Percentiles rank a stretch among this genome's conserved stretches.
Conservation (phyloP, 64 coral and sea anemone genomes). For the Anthopleura sola region DNA sequence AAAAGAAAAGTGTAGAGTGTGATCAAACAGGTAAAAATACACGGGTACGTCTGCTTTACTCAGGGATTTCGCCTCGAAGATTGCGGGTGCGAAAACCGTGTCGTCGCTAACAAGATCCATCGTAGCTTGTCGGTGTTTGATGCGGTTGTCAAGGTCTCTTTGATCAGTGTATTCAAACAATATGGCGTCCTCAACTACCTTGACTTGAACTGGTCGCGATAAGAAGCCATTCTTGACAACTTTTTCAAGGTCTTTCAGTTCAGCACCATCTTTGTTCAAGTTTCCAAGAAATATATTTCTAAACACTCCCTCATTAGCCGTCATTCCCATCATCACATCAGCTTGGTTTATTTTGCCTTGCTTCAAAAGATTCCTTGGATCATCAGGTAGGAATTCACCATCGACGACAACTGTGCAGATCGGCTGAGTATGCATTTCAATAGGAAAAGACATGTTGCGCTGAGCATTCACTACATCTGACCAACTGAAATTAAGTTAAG, state of each 20-base stretch:
- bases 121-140: neutral
- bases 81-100: too few species aligned
- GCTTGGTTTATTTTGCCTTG: slow-evolving; percentile 8
- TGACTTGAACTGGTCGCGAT: neutral
- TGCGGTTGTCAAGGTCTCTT: neutral
- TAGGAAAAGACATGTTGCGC: neutral
- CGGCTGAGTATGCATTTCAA: neutral
- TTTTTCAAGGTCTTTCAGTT: neutral
- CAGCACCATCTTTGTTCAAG: neutral
- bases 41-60: too few species aligned
- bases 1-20: too few species aligned
- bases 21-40: too few species aligned
- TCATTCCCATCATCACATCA: slow-evolving; percentile 11
- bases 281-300: too few species aligned
- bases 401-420: neutral
- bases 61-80: too few species aligned
- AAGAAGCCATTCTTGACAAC: neutral
- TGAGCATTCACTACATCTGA: neutral
- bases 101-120: neutral
- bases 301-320: neutral
- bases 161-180: slow-evolving; percentile 18
- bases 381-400: too few species aligned
- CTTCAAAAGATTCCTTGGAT: neutral
- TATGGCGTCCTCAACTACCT: slow-evolving; percentile 2
- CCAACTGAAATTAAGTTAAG: neutral